Evolutionary conservation across 2,888 invertebrate species (phyloP), one percentile per base, ranked within the genome.

Genomic region (Noctua janthe): DNA sequence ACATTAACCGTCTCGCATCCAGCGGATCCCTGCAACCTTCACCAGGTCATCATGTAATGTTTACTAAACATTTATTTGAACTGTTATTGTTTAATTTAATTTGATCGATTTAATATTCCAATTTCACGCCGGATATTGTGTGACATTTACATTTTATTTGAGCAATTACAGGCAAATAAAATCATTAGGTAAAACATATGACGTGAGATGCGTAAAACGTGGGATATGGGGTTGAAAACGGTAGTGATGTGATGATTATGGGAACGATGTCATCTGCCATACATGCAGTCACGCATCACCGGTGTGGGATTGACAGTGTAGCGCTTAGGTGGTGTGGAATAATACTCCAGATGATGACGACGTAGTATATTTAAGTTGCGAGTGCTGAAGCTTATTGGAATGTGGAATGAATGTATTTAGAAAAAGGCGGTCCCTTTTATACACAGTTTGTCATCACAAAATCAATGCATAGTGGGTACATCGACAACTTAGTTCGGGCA

Each of bases 201-300:
- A 92, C 81, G 71, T 71, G 92, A 94, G 94, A 94, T 93, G 93
- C 76, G 78, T 77, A 82, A 88, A 91, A 90, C 95, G 94, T 96
- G 96, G 95, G 95, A 95, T 90, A 89, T 78, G 86, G 92, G 92
- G 94, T 93, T 87, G 88, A 66, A 86, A 88, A 81, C 76, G 75
- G 67, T 66, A 29, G 73, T 82, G 84, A 81, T 79, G 88, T 82
- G 93, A 92, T 95, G 94, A 94, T 94, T 94, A 95, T 96, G 97
- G 94, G 97, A 97, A 96, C 87, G 67, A 75, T 92, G 94, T 97
- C 97, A 97, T 97, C 95, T 97, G 97, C 83, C 79, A 47, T 70
- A 73, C 64, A 56, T 39, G 71, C 56, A 74, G 93, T 94, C 91
- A 94, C 92, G 96, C 93, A 92, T 93, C 92, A 95, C 87, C 93